Evolutionary conservation across 2,113 vertebrate genomes (phyloP), one percentile per base, ranked within the genome.

Genomic region (Eclectus roratus): DNA sequence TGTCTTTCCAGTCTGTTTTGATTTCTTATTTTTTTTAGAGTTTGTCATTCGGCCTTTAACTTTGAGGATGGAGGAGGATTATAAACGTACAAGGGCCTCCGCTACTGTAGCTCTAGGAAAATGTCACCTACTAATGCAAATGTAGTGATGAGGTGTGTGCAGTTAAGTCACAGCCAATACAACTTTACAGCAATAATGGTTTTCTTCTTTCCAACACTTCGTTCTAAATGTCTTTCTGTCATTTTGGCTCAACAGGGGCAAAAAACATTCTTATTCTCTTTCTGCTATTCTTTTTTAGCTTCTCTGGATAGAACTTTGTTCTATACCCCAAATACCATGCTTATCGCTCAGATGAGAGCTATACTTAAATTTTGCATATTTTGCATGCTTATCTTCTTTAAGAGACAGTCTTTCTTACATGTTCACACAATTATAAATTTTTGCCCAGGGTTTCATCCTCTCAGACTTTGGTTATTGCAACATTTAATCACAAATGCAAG

Each of bases 21-120:
- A 17, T 20, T 44, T 44, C 6, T 31, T 3, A 9, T 31, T 64
- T 24, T 43, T 28, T 43, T 16, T 5, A 14, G 5, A 37, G 18
- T 35, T 5, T 78, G 28, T 73, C 17, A 55, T 68, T 79, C 39
- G 60, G 3, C 6, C 50, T 89, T 41, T 70, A 66, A 29, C 17
- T 86, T 56, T 20, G 4, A 6, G 13, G 7, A 11, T 56, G 15
- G 6, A 72, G 29, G 41, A 65, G 4, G 2, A 1, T 80, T 76
- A 33, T 28, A 44, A 74, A 50, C 11, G 10, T 18, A 63, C 18
- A 41, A 5, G 4, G 7, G 4, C 2, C 10, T 3, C 21, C 1
- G 1, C 10, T 46, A 44, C 21, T 5, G 7, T 35, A 35, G 8
- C 5, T 33, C 83, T n/a, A 70, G 70, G 49, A 91, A 85, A 92